Base-by-base conservation (phyloP, 2,888 invertebrate species). In the Calliphora vomitoria region DNA sequence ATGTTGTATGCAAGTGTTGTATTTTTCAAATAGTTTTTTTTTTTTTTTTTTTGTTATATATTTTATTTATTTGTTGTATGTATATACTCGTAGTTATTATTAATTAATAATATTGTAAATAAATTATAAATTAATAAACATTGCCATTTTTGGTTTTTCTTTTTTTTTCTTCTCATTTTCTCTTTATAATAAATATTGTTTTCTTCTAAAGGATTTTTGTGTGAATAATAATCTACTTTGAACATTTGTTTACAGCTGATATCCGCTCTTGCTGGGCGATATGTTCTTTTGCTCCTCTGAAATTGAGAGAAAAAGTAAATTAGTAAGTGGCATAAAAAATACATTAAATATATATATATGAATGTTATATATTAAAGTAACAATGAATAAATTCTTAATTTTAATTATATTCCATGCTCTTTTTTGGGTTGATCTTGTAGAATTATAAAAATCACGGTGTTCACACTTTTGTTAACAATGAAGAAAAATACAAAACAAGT, bases 251-350 rank as follows among this genome's bases (percentile, higher is more conserved):
- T 68, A 78, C 53, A 69, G 74, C 44, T 82, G 84, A 87, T 85
- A 85, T 78, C 53, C 86, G 64, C 69, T 82, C 80, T 76, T 89
- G 88, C 84, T 89, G 88, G 76, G 89, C 88, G 76, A 89, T 87
- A 85, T 89, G 88, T 87, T 89, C 89, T 47, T 89, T 89, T 69
- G 88, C 89, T 71, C 89, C 89, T 68, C 89, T 89, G 69, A 47
- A 89, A 89, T 66, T 13, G 25, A 58, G 74, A 15, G 8, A 20
- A n/a, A 62, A 35, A 20, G 18, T 74, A 25, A 50, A 53, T 38
- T 55, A 20, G n/a, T 18, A 41, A n/a, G 18, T n/a, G 0, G 6
- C 15, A 50, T n/a, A 50, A n/a, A 50, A n/a, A 1, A 2, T 38
- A 13, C 6, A 55, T 11, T n/a, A n/a, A 41, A 38, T 13, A n/a